Percentiles rank a stretch among this genome's conserved stretches.
Evolutionary conservation across 2,113 vertebrate species (phyloP).

Genomic region (Sturnira hondurensis): DNA sequence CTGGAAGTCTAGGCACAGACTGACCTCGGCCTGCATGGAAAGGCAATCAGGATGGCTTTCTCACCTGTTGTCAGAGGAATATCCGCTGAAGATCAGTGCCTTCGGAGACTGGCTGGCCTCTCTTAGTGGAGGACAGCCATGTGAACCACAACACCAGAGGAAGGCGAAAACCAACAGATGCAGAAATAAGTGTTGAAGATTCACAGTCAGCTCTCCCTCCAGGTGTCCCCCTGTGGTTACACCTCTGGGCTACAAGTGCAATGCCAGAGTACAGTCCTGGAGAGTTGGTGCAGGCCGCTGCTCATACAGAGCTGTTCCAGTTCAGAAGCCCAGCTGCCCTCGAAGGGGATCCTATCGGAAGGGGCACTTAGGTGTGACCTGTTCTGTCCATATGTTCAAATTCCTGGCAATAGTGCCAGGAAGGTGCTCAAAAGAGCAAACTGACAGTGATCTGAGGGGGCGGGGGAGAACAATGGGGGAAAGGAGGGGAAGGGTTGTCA

Average conservation of each 20-base stretch:
- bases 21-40: neutral
- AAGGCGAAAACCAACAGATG: neutral
- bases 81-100: neutral
- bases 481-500: no score
- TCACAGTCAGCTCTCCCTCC: neutral
- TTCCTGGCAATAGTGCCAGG: neutral
- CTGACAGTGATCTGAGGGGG: no score
- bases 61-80: neutral
- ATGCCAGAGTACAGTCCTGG: neutral
- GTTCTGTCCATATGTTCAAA: neutral
- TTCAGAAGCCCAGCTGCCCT: neutral
- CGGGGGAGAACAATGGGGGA: no score
- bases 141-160: neutral
- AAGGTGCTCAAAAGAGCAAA: neutral
- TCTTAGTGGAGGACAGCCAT: neutral
- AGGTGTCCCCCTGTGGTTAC: neutral
- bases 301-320: neutral
- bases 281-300: neutral
- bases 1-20: neutral
- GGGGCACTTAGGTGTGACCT: neutral
- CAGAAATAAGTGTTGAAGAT: neutral
- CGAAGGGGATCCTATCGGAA: neutral
- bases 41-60: neutral
- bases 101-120: neutral
- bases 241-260: accelerated